Evolutionary conservation across 2,888 invertebrate species (phyloP).

Genomic region (Sturmia bella): DNA sequence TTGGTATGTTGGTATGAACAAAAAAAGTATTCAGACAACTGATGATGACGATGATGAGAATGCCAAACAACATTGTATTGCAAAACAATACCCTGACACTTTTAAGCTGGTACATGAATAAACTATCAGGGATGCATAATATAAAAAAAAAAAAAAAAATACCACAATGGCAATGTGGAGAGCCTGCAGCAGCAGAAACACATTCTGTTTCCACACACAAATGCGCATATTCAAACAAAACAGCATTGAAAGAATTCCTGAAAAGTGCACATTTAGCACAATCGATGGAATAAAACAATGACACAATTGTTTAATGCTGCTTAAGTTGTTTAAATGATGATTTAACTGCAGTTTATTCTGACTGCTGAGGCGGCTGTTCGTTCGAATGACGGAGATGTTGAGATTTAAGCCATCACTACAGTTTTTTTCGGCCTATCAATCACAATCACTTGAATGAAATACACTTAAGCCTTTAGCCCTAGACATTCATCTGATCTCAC

Average conservation of each 20-base stretch:
- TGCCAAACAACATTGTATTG: constrained; percentile 42
- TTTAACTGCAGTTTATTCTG: constrained; percentile 31
- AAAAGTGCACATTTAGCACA: constrained; percentile 64
- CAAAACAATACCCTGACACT: constrained; percentile 37
- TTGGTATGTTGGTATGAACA: too few relatives aligned
- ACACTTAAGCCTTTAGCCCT: constrained; percentile 23
- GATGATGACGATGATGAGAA: constrained; percentile 30
- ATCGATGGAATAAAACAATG: constrained; percentile 60
- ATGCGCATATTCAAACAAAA: constrained; percentile 5
- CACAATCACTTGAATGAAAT: constrained; percentile 43
- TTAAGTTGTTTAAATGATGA: constrained; percentile 56
- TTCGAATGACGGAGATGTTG: constrained; percentile 17
- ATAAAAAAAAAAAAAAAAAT: constrained; percentile 3
- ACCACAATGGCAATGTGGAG: constrained; percentile 53
- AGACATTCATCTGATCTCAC: not conserved
- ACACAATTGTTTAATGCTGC: constrained; percentile 60
- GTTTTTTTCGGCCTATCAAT: constrained; percentile 56
- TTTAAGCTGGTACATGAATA: constrained; percentile 29
- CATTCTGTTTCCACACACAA: not conserved
- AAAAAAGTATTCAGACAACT: constrained; percentile 8
- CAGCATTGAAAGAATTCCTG: constrained; percentile 40
- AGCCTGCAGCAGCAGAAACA: constrained; percentile 1
- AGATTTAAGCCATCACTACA: constrained; percentile 53
- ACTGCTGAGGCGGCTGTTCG: constrained; percentile 10
- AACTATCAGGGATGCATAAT: constrained; percentile 44